Percentiles rank a stretch among this genome's conserved stretches.
These are phyloP conservation scores for Cephalopholis sonnerati DNA, from an alignment of 2,113 vertebrate species.

Conservation along the genomic window DNA sequence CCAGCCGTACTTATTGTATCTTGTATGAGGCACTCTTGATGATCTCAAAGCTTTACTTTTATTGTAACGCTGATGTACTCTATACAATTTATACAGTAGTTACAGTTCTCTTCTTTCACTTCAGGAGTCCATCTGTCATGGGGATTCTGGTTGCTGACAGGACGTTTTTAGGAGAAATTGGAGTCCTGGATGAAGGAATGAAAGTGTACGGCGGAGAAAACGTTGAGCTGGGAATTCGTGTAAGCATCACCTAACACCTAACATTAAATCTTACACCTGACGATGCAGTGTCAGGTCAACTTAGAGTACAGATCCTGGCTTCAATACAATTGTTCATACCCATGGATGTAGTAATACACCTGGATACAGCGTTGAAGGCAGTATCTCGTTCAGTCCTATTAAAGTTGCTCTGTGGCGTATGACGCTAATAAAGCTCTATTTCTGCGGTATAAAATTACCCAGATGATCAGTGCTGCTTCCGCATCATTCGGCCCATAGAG, in stretches of 20 bases:
- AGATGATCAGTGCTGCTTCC: no score
- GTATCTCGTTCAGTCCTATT: no score
- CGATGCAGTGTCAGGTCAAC: neutral
- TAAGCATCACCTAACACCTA: neutral
- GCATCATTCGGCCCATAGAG: no score
- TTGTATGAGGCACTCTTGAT: neutral
- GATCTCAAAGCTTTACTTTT: neutral
- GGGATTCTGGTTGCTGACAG: constrained; percentile 94
- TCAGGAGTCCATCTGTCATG: constrained; percentile 93
- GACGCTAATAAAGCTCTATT: no score
- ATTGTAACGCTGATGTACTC: neutral
- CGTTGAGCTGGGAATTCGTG: constrained; percentile 94
- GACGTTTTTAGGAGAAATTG: constrained; percentile 93
- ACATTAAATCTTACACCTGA: neutral
- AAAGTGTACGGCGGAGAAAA: constrained; percentile 95
- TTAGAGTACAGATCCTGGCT: neutral
- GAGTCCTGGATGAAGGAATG: constrained; percentile 93
- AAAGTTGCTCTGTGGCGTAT: no score
- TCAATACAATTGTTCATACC: neutral
- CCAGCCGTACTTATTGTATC: neutral
- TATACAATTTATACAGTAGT: neutral
- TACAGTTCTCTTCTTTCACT: neutral
- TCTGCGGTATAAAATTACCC: no score
- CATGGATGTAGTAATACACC: no score
- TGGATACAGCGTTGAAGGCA: no score